These are phyloP conservation scores for Melieria picta DNA, from an alignment of 2,888 invertebrate genomes.

Conservation along the genomic window DNA sequence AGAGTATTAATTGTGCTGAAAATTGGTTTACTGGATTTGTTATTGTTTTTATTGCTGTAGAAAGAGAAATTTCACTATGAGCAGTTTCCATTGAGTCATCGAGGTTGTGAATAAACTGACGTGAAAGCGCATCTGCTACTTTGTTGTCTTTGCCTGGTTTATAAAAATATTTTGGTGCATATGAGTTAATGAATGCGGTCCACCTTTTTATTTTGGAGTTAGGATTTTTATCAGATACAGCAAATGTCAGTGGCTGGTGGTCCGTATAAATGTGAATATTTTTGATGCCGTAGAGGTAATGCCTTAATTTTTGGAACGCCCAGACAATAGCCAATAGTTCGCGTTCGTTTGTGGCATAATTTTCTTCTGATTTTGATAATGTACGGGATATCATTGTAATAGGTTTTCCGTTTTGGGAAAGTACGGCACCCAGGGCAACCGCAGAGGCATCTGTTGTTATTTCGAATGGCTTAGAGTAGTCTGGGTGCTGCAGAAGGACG, in stretches of 20 bases:
- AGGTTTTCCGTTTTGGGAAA: slow-evolving; percentile 21
- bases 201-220: slow-evolving; percentile 27
- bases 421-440: background rate
- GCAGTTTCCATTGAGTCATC: slow-evolving; percentile 34
- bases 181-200: slow-evolving; percentile 23
- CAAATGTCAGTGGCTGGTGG: slow-evolving; percentile 25
- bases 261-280: slow-evolving; percentile 37
- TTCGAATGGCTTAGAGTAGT: slow-evolving; percentile 27
- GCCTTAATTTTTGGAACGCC: slow-evolving; percentile 44
- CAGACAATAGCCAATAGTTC: slow-evolving; percentile 56
- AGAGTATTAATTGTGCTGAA: slow-evolving; percentile 8
- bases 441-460: background rate
- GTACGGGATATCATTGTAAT: slow-evolving; percentile 33
- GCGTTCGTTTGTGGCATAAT: slow-evolving; percentile 36
- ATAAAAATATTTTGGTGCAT: slow-evolving; percentile 23
- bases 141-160: slow-evolving; percentile 14
- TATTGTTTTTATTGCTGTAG: slow-evolving; percentile 9
- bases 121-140: slow-evolving; percentile 20
- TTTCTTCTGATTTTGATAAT: slow-evolving; percentile 46
- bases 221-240: background rate
- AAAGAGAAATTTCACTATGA: slow-evolving; percentile 34
- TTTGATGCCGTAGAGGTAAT: slow-evolving; percentile 55
- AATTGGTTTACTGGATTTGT: slow-evolving; percentile 20
- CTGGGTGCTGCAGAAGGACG: slow-evolving; percentile 28
- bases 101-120: slow-evolving; percentile 26